Percentiles rank a stretch among this genome's conserved stretches.
phyloP scores from a whole-genome alignment of 2,888 invertebrate species.

The Epinotia bilunana region DNA sequence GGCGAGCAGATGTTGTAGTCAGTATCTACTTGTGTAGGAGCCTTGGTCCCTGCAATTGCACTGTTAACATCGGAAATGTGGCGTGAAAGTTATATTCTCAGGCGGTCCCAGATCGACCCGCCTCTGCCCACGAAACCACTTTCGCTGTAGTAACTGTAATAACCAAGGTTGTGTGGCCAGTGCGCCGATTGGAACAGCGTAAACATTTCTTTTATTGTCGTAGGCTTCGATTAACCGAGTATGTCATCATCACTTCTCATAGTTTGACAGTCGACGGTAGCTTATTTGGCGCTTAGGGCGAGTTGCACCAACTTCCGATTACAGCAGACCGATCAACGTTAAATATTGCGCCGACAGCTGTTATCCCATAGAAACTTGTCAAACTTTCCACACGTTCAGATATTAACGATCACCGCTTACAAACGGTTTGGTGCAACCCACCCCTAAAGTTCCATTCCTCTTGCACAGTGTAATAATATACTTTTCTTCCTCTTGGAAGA shows the following conservation, averaged over 20 bases:
- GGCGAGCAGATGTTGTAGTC: not conserved
- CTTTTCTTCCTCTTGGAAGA: not conserved
- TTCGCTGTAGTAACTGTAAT: constrained; percentile 67
- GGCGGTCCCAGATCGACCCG: constrained; percentile 68
- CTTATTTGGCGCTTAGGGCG: not conserved
- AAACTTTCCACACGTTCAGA: too few species aligned
- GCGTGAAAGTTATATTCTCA: constrained; percentile 83
- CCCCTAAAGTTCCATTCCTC: too few species aligned
- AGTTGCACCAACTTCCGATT: too few species aligned
- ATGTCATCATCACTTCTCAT: not conserved
- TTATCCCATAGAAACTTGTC: too few species aligned
- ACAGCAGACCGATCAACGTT: too few species aligned
- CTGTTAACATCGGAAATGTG: constrained; percentile 73
- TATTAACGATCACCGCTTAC: too few species aligned
- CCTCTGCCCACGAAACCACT: constrained; percentile 76
- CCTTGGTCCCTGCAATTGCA: constrained; percentile 65
- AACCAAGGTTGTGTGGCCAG: constrained; percentile 51
- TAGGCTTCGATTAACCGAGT: constrained; percentile 5
- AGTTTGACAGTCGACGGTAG: not conserved
- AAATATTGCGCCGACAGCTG: too few species aligned
- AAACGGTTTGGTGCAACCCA: too few species aligned
- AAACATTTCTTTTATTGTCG: constrained; percentile 36
- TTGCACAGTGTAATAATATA: too few species aligned
- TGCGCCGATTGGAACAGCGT: constrained; percentile 28
- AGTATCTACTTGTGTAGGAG: constrained; percentile 6